These are phyloP conservation scores for Moxostoma hubbsi DNA, from an alignment of 2,797 vertebrate species.

Conservation along the genomic window DNA sequence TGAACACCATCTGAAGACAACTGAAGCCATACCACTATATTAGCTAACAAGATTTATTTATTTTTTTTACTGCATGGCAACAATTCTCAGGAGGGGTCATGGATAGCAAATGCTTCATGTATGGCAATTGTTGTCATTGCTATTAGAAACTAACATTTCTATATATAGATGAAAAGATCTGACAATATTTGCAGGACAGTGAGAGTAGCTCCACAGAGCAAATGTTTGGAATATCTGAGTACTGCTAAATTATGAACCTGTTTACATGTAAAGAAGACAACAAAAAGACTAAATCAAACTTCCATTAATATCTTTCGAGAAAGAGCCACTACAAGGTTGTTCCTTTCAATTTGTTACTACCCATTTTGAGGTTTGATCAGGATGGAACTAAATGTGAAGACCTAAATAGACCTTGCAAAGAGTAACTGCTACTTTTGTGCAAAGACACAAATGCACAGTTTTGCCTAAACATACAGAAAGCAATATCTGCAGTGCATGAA, in stretches of 20 bases:
- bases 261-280: neutral
- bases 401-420: neutral
- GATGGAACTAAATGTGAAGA: neutral
- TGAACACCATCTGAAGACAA: neutral
- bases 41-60: slow-evolving; percentile 9
- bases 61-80: slow-evolving; percentile 24
- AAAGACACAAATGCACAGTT: neutral
- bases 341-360: neutral
- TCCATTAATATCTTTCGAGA: too few species aligned
- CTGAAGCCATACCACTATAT: slow-evolving; percentile 7
- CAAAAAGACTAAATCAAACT: too few species aligned
- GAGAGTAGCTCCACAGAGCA: too few species aligned
- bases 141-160: neutral
- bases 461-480: neutral
- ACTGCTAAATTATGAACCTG: neutral
- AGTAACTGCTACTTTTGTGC: slow-evolving; percentile 8
- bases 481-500: neutral
- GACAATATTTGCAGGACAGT: too few species aligned
- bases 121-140: slow-evolving; percentile 5
- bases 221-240: neutral
- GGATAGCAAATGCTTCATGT: slow-evolving; percentile 20
- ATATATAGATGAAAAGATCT: neutral
- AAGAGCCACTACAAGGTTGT: neutral
- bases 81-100: slow-evolving; percentile 5
- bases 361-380: neutral